These are phyloP conservation scores for Circaetus cinerascens DNA, from an alignment of 2,113 vertebrate species.

Conservation along the genomic window DNA sequence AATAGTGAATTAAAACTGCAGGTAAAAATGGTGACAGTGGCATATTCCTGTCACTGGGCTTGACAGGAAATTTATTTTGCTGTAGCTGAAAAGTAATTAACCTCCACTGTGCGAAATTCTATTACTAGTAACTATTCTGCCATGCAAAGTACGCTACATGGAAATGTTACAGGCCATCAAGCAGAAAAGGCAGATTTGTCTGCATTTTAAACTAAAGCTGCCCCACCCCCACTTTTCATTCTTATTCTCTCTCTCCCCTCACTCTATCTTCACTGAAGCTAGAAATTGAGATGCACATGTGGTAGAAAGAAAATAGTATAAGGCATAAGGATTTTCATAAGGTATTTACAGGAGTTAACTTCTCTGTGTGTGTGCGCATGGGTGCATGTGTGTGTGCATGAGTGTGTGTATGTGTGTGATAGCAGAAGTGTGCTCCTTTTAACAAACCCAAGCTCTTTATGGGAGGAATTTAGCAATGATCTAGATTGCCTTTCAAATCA, in stretches of 20 bases:
- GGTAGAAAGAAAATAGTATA: slow-evolving; percentile 67
- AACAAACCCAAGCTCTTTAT: background rate
- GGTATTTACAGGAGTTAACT: slow-evolving; percentile 68
- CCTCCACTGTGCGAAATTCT: slow-evolving; percentile 92
- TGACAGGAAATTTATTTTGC: slow-evolving; percentile 85
- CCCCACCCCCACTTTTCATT: slow-evolving; percentile 52
- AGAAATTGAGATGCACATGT: slow-evolving; percentile 85
- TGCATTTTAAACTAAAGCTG: slow-evolving; percentile 92
- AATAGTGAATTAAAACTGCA: slow-evolving; percentile 82
- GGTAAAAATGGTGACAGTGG: slow-evolving; percentile 75
- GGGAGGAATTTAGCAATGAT: slow-evolving; percentile 37
- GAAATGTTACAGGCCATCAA: slow-evolving; percentile 93
- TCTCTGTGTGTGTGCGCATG: background rate
- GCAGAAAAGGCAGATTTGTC: slow-evolving; percentile 90
- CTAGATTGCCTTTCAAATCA: slow-evolving; percentile 49
- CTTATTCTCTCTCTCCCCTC: slow-evolving; percentile 1
- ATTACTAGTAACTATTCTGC: slow-evolving; percentile 92
- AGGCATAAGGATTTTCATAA: slow-evolving; percentile 66
- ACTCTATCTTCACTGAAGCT: slow-evolving; percentile 82
- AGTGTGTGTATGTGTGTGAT: background rate
- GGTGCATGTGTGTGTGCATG: background rate
- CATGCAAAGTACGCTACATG: slow-evolving; percentile 90
- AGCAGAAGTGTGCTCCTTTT: background rate
- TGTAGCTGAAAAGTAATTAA: slow-evolving; percentile 92
- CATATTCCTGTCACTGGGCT: slow-evolving; percentile 74